Conservation (phyloP, 2,888 invertebrate genomes). For the Chrysomela aeneicollis region DNA sequence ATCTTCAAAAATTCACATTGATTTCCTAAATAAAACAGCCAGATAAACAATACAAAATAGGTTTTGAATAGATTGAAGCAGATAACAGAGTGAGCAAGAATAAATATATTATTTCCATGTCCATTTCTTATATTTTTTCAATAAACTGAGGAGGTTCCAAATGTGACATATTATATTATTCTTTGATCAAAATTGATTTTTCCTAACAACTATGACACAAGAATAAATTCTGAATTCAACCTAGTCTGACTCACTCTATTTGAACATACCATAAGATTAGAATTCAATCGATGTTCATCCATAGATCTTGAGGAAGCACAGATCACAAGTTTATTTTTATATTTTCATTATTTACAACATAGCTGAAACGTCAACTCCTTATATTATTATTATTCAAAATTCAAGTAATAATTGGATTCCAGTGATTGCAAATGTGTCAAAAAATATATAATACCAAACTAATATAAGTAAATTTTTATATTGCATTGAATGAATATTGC, state of each 20-base stretch:
- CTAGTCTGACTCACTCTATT: constrained; percentile 17
- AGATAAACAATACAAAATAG: not conserved
- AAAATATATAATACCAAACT: not conserved
- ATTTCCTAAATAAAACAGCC: constrained; percentile 2
- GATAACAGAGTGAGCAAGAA: constrained; percentile 2
- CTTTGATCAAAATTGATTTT: not conserved
- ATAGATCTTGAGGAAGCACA: constrained; percentile 39
- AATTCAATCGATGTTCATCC: constrained; percentile 37
- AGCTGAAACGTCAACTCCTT: constrained; percentile 14
- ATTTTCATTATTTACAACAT: constrained; percentile 28
- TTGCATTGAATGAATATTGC: constrained; percentile 26
- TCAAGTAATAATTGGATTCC: constrained; percentile 22
- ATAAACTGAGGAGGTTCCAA: constrained; percentile 15
- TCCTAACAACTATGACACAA: not conserved
- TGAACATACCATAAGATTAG: constrained; percentile 24
- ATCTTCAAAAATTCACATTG: constrained; percentile 10
- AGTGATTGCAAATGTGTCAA: not conserved
- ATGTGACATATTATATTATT: not conserved
- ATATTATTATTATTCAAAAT: not conserved
- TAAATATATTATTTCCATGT: constrained; percentile 11
- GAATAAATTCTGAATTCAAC: not conserved
- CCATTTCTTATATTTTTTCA: constrained; percentile 14
- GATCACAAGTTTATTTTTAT: constrained; percentile 32
- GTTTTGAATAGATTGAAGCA: not conserved
- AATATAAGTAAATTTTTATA: not conserved